phyloP scores from a whole-genome alignment of 2,797 vertebrate genomes.

The Valencia hispanica region DNA sequence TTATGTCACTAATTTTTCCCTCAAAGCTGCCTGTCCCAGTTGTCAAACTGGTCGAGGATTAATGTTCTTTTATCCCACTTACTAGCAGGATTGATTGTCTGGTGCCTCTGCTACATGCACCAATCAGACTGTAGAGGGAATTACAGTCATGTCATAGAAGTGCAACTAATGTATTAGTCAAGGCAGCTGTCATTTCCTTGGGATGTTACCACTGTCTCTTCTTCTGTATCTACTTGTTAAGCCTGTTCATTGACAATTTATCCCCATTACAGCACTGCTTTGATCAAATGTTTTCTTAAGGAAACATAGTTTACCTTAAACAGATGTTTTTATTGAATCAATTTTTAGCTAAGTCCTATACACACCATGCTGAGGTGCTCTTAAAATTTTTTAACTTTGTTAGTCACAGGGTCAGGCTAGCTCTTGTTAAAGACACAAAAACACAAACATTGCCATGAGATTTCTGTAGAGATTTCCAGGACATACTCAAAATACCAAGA shows the following conservation, averaged over 20 bases:
- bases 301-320: neutral
- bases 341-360: neutral
- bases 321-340: neutral
- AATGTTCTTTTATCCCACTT: neutral
- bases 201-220: neutral
- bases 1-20: neutral
- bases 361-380: too few species aligned
- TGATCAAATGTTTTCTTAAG: neutral
- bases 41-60: neutral
- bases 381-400: too few species aligned
- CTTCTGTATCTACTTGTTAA: neutral
- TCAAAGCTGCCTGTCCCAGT: neutral
- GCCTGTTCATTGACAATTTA: neutral
- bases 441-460: too few species aligned
- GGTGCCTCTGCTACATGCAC: neutral
- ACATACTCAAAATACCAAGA: too few species aligned
- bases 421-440: too few species aligned
- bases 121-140: neutral
- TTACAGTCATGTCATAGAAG: neutral
- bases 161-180: constrained; percentile 2
- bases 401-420: too few species aligned
- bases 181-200: neutral
- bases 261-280: neutral
- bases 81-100: neutral
- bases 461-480: too few species aligned